These are phyloP conservation scores for Deilephila porcellus DNA, from an alignment of 2,888 invertebrate species.

Conservation along the genomic window DNA sequence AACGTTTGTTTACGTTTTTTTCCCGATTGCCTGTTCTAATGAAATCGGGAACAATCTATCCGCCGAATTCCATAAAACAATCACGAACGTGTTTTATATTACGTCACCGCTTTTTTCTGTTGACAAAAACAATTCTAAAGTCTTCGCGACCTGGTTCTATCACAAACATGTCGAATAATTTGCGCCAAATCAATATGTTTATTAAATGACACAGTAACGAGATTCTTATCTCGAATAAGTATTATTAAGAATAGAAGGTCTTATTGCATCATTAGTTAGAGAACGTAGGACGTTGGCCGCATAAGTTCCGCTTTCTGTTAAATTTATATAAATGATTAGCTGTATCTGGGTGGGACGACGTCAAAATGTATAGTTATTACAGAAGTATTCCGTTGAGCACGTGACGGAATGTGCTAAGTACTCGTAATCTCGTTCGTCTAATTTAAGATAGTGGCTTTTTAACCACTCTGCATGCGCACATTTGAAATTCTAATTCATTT, in stretches of 20 bases:
- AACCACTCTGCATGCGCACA: slow-evolving; percentile 12
- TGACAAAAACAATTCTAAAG: background rate
- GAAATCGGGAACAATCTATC: slow-evolving; percentile 42
- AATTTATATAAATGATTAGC: slow-evolving; percentile 37
- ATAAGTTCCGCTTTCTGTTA: slow-evolving; percentile 48
- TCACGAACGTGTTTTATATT: slow-evolving; percentile 31
- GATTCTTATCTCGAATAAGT: slow-evolving; percentile 22
- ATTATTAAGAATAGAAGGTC: slow-evolving; percentile 41
- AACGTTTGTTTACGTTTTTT: slow-evolving; percentile 69
- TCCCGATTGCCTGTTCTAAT: slow-evolving; percentile 41
- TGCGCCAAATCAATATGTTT: slow-evolving; percentile 30
- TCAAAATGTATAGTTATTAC: slow-evolving; percentile 33
- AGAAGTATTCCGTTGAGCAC: slow-evolving; percentile 31
- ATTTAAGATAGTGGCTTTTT: slow-evolving; percentile 27
- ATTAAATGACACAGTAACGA: slow-evolving; percentile 16
- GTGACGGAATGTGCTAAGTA: slow-evolving; percentile 41
- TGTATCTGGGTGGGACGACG: slow-evolving; percentile 36
- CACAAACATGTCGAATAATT: slow-evolving; percentile 44
- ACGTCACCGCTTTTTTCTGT: background rate
- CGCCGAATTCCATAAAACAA: slow-evolving; percentile 29
- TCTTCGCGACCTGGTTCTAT: slow-evolving; percentile 41
- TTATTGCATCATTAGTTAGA: slow-evolving; percentile 48
- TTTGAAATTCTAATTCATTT: slow-evolving; percentile 24
- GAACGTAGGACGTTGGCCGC: slow-evolving; percentile 45
- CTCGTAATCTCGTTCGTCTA: slow-evolving; percentile 39